Percentiles rank a stretch among this genome's conserved stretches.
phyloP scores from a whole-genome alignment of 2,888 invertebrate genomes.

The Hoplodrina blanda region DNA sequence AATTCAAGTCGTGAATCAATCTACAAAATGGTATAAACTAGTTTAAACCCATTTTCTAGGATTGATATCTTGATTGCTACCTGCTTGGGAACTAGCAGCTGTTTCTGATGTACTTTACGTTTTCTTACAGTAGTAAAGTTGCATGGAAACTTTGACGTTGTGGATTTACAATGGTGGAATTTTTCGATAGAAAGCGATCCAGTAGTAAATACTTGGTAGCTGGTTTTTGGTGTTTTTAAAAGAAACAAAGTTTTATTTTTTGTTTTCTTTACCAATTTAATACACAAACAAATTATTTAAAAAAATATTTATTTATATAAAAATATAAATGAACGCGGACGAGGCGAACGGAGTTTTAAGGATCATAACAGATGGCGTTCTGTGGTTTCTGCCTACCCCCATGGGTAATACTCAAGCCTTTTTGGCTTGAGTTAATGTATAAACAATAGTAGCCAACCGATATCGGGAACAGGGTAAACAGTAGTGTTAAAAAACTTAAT shows the following conservation, averaged over 20 bases:
- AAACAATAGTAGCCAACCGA: no score
- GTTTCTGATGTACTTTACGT: constrained; percentile 52
- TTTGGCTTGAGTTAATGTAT: no score
- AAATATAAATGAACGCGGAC: no score
- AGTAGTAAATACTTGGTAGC: background rate
- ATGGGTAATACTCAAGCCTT: no score
- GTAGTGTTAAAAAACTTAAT: no score
- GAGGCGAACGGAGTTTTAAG: no score
- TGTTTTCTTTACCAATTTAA: background rate
- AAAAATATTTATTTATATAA: no score
- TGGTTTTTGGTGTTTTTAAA: background rate
- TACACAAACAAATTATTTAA: no score
- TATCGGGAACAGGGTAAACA: no score
- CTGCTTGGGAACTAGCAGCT: constrained; percentile 51
- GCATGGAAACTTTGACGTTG: constrained; percentile 22
- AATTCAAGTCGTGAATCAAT: background rate
- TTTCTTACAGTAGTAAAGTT: constrained; percentile 43
- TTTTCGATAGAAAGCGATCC: background rate
- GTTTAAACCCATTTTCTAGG: constrained; percentile 57
- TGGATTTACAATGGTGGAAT: constrained; percentile 10
- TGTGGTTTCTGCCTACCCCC: no score
- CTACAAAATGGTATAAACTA: constrained; percentile 24
- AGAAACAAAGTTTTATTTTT: background rate
- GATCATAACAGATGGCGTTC: no score
- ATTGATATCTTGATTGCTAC: constrained; percentile 62